Evolutionary conservation across 92 coral and sea anemone genomes (phyloP), one percentile per base, ranked within the genome.

Genomic region (Parazoanthus darwini): DNA sequence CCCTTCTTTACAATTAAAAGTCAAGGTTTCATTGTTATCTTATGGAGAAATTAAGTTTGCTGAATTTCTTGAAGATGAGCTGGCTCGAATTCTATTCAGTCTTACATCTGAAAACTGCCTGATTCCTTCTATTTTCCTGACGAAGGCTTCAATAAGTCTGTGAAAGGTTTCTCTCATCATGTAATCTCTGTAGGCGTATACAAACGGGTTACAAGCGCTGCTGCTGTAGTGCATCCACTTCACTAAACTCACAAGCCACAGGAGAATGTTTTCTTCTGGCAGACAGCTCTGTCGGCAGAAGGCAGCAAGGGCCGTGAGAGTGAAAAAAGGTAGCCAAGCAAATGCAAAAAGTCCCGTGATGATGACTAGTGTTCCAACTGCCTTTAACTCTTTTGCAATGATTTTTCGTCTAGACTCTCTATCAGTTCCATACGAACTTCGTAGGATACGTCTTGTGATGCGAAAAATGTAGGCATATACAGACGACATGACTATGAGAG

Each of bases 401-500:
- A 72, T 84, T 51, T 84, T 72, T 29, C 68, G 44, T 18, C 87
- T 71, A 5, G 87, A 84, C 44, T 84, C 87, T 70, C 67, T 84
- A 46, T 84, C 87, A 35, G 78, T 84, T 16, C 79, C 87, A 20
- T 50, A 33, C 2, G 87, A 84, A 43, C 66, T 84, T 72, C 87
- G 38, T 46, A 84, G 35, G 79, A 84, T 84, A 22, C 87, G 79
- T 70, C 91, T 92, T 16, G 91, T 90, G 56, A 92, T 90, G 73
- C 70, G 85, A 71, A 91, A 92, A 48, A 90, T 87, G 3, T 86
- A 82, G 33, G 82, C 73, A 54, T 92, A 90, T 20, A 92, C 94
- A 11, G 70, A 78, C 35, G 89, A 81, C 42, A 92, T 88, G 3
- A 89, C 74, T 75, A 92, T 18, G 16, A 90, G 78, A 0, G 94